These are phyloP conservation scores for Amyelois transitella DNA, from an alignment of 1,140 invertebrate species.

Conservation along the genomic window DNA sequence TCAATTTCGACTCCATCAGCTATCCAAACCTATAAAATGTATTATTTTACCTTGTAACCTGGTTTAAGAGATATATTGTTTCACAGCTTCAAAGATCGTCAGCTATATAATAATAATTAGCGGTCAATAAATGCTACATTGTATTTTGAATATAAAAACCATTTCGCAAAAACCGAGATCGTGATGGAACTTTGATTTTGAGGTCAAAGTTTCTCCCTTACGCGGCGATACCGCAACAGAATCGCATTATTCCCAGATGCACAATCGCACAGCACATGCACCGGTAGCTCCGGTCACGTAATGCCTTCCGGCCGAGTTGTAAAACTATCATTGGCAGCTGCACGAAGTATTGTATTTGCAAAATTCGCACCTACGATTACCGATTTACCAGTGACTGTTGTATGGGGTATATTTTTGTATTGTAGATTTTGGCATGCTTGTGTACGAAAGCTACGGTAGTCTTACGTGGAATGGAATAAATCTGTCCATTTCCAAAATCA, in stretches of 20 bases:
- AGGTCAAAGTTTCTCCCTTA: background rate
- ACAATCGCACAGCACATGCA: background rate
- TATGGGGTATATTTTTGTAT: too few species aligned
- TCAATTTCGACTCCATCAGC: too few species aligned
- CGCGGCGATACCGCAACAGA: conserved; percentile 14
- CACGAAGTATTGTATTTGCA: background rate
- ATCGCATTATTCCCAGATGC: conserved; percentile 7
- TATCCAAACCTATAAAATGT: background rate
- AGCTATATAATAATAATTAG: too few species aligned
- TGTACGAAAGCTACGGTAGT: too few species aligned
- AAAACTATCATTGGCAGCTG: background rate
- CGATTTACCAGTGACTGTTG: background rate
- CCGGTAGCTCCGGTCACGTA: conserved; percentile 5
- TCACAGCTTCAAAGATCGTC: background rate
- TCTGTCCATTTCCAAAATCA: too few species aligned
- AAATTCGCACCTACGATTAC: background rate
- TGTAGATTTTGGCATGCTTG: too few species aligned
- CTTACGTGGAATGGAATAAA: too few species aligned
- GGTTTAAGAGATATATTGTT: background rate
- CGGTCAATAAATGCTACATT: too few species aligned
- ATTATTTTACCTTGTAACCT: background rate
- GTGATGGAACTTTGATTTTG: too few species aligned
- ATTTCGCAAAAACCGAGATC: too few species aligned
- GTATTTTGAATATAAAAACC: too few species aligned
- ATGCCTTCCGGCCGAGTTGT: conserved; percentile 7